Evolutionary conservation across 2,797 vertebrate genomes (phyloP).

Genomic region (Lutjanus campechanus): DNA sequence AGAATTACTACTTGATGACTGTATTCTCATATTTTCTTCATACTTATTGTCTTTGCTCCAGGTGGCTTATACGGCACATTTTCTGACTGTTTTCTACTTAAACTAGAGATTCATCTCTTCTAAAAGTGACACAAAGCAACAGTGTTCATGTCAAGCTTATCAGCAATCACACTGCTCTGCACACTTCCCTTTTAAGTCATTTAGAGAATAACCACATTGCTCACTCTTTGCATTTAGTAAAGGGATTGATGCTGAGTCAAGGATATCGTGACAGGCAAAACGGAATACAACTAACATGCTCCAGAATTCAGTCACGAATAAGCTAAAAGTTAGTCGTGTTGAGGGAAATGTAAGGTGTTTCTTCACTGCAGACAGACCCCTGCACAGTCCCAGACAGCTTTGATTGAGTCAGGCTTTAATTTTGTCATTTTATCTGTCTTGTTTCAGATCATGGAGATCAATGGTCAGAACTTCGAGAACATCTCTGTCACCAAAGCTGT

Average conservation of each 20-base stretch:
- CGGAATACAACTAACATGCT: not conserved
- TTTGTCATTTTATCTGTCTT: not conserved
- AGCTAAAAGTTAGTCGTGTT: not conserved
- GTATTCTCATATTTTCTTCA: not conserved
- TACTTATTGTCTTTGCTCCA: not conserved
- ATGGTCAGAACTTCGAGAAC: constrained; percentile 98
- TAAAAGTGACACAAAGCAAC: not conserved
- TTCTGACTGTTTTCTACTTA: not conserved
- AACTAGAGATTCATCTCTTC: not conserved
- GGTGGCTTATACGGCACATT: not conserved
- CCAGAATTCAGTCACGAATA: not conserved
- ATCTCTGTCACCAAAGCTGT: constrained; percentile 94
- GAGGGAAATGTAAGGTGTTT: not conserved
- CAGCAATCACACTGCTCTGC: not conserved
- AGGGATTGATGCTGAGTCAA: not conserved
- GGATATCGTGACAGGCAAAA: not conserved
- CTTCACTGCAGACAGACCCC: not conserved
- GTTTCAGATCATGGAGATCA: constrained; percentile 96
- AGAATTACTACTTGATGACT: not conserved
- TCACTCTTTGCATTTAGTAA: not conserved
- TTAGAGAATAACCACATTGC: not conserved
- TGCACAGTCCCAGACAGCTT: not conserved
- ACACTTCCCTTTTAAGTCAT: constrained; percentile 10
- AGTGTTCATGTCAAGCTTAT: not conserved
- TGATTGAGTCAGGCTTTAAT: not conserved